Evolutionary conservation across 2,797 vertebrate genomes (phyloP).

Genomic region (Benthosema pterotum): DNA sequence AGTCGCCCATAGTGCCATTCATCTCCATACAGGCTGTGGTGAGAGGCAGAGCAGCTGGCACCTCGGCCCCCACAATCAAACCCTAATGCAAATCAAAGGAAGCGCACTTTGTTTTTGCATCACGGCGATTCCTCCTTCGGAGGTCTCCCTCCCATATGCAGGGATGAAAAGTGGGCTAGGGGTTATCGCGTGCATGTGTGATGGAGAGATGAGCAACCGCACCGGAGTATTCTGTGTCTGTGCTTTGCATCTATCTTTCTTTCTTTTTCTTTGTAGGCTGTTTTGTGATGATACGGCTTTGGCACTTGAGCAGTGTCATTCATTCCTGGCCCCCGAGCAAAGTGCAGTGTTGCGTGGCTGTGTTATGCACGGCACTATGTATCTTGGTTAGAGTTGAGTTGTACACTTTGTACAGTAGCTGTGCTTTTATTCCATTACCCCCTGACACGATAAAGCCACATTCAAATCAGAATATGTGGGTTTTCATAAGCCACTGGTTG

Average conservation of each 20-base stretch:
- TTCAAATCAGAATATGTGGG: conserved; percentile 15
- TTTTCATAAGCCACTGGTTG: conserved; percentile 27
- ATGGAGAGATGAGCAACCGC: not conserved
- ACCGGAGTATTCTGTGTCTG: conserved; percentile 6
- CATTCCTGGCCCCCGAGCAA: not conserved
- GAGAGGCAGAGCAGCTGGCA: conserved; percentile 77
- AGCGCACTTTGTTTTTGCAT: conserved; percentile 26
- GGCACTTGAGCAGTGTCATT: conserved; percentile 10
- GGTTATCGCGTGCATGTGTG: no score
- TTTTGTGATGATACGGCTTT: conserved; percentile 9
- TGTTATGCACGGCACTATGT: not conserved
- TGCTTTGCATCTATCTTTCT: not conserved
- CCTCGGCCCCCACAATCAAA: conserved; percentile 68
- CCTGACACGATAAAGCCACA: conserved; percentile 30
- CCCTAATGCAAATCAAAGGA: conserved; percentile 63
- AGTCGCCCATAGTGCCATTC: conserved; percentile 70
- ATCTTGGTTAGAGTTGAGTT: conserved; percentile 19
- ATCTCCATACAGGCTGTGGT: conserved; percentile 69
- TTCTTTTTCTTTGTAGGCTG: not conserved
- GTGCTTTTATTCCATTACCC: conserved; percentile 13
- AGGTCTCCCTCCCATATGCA: no score
- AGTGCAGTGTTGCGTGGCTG: conserved; percentile 7
- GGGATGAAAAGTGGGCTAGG: not conserved
- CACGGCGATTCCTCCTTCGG: conserved; percentile 3
- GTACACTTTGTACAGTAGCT: no score